These are phyloP conservation scores for Trachelus iudaicus DNA, from an alignment of 2,888 invertebrate species.

Conservation along the genomic window DNA sequence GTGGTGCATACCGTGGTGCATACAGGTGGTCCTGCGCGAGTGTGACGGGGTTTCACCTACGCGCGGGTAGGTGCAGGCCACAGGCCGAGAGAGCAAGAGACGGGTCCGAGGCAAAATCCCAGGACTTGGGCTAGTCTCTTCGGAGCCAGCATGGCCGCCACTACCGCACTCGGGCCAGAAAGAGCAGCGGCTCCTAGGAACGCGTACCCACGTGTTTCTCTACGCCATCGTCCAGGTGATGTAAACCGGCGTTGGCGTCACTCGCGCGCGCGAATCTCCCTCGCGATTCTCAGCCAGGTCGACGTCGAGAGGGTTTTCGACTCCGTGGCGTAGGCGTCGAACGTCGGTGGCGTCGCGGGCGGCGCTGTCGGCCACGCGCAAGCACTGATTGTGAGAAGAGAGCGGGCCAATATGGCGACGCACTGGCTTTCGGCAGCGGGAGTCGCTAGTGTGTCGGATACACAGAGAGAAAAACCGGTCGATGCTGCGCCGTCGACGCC, in stretches of 20 bases:
- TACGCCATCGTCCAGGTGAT: neutral
- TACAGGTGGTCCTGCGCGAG: constrained; percentile 7
- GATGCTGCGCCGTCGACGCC: constrained; percentile 38
- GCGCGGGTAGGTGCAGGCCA: neutral
- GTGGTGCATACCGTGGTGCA: neutral
- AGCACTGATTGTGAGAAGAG: constrained; percentile 29
- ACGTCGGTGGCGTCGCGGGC: constrained; percentile 23
- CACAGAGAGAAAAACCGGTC: constrained; percentile 45
- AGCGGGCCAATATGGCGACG: constrained; percentile 48
- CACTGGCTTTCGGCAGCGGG: neutral
- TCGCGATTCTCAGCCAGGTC: neutral
- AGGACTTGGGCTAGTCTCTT: constrained; percentile 26
- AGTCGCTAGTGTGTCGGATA: neutral
- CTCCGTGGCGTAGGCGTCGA: constrained; percentile 8
- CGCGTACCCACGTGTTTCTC: constrained; percentile 2
- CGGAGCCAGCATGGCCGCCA: constrained; percentile 33
- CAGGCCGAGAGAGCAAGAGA: constrained; percentile 6
- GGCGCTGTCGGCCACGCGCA: constrained; percentile 41
- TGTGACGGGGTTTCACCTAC: constrained; percentile 1
- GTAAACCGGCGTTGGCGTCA: constrained; percentile 11
- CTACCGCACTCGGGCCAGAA: constrained; percentile 25
- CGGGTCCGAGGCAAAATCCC: constrained; percentile 15
- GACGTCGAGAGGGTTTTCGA: neutral
- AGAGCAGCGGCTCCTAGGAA: constrained; percentile 8
- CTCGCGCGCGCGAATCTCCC: constrained; percentile 5